phyloP scores from a whole-genome alignment of 2,113 vertebrate species.

The Turdus rufiventris region DNA sequence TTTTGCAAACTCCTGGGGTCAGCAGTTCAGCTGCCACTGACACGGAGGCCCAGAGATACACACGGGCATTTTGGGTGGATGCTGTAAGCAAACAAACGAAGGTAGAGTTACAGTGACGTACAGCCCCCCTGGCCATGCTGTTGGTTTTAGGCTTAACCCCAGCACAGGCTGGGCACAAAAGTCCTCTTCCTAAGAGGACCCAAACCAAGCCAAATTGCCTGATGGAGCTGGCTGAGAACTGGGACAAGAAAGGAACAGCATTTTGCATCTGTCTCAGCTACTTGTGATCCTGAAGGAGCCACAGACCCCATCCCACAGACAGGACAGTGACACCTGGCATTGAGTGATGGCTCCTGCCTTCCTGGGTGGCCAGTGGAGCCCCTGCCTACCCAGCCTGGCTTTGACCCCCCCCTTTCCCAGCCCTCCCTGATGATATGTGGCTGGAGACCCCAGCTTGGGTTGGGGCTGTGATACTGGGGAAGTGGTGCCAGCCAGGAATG shows the following conservation, averaged over 20 bases:
- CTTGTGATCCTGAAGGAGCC: background rate
- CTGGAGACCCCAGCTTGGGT: background rate
- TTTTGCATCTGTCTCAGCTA: background rate
- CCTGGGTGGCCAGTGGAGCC: slow-evolving; percentile 20
- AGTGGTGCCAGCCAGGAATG: background rate
- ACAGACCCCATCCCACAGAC: background rate
- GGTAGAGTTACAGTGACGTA: slow-evolving; percentile 37
- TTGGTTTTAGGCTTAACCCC: slow-evolving; percentile 25
- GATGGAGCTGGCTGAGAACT: background rate
- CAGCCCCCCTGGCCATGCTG: background rate
- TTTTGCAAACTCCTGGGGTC: slow-evolving; percentile 73
- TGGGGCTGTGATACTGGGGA: background rate
- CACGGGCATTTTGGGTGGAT: slow-evolving; percentile 64
- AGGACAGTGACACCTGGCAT: background rate
- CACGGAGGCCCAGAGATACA: slow-evolving; percentile 60
- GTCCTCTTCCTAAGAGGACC: background rate
- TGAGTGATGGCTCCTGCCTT: background rate
- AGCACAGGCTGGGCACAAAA: fast-evolving
- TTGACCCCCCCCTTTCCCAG: background rate
- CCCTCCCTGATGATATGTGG: background rate
- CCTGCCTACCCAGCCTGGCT: background rate
- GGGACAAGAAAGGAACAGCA: background rate
- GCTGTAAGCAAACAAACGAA: slow-evolving; percentile 62
- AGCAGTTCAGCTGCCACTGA: slow-evolving; percentile 68
- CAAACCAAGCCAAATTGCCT: background rate